These are phyloP conservation scores for Heterocephalus glaber DNA, from an alignment of 2,113 vertebrate species.

Conservation along the genomic window DNA sequence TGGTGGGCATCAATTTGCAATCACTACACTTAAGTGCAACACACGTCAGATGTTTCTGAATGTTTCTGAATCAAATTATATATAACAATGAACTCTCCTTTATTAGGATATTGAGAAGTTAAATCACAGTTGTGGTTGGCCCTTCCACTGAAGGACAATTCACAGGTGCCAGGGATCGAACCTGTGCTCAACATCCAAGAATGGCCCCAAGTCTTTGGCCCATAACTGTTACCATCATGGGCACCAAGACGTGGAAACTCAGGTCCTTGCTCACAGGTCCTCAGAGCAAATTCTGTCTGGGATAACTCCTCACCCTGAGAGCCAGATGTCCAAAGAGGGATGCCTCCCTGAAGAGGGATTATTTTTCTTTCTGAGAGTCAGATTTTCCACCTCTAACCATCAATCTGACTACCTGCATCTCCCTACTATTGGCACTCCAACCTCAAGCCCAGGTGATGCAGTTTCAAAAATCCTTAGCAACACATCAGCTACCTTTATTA, in stretches of 20 bases:
- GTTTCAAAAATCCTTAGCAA: not conserved
- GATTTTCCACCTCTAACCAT: not conserved
- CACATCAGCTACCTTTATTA: not conserved
- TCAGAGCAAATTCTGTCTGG: not conserved
- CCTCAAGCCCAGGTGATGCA: fast-evolving
- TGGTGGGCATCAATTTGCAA: not conserved
- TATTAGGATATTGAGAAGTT: not conserved
- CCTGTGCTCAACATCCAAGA: not conserved
- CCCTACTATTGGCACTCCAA: fast-evolving
- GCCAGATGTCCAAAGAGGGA: not conserved
- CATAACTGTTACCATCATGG: not conserved
- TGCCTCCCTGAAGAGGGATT: not conserved
- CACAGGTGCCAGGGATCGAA: not conserved
- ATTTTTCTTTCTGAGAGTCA: not conserved
- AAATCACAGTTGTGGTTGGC: not conserved
- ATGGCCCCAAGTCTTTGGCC: not conserved
- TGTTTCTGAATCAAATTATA: constrained; percentile 31
- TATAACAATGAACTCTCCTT: not conserved
- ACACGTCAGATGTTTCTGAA: not conserved
- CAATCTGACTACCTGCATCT: not conserved
- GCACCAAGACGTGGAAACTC: not conserved
- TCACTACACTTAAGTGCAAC: not conserved
- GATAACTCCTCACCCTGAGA: not conserved
- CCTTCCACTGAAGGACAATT: not conserved
- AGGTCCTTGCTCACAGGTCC: not conserved